Conservation (phyloP, 2,113 vertebrate genomes). For the Lucifuga dentata region DNA sequence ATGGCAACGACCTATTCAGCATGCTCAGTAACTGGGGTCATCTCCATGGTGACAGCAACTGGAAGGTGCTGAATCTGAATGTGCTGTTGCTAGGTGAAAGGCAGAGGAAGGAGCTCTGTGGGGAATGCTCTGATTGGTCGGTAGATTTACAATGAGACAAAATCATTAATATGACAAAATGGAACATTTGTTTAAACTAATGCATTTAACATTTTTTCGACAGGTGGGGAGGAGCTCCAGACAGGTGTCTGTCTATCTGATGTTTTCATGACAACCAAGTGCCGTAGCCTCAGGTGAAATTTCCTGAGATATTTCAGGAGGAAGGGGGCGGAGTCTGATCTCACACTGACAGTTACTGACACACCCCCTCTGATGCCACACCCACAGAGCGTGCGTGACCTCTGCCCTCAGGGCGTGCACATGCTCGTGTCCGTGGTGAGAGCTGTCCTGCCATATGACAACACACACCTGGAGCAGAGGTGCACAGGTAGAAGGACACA, state of each 20-base stretch:
- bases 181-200: no score
- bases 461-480: constrained; percentile 52
- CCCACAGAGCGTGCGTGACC: constrained; percentile 75
- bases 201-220: not conserved
- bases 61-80: constrained; percentile 76
- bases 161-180: no score
- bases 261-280: constrained; percentile 71
- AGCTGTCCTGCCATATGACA: constrained; percentile 77
- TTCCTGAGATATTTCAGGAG: constrained; percentile 69
- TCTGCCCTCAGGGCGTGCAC: constrained; percentile 84
- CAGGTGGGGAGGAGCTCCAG: constrained; percentile 82
- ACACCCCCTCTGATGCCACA: constrained; percentile 78
- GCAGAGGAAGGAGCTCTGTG: constrained; percentile 88
- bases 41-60: constrained; percentile 20
- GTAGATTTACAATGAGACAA: not conserved
- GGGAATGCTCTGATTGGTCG: constrained; percentile 87
- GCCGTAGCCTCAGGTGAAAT: constrained; percentile 64
- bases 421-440: constrained; percentile 82
- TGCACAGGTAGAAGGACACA: constrained; percentile 71
- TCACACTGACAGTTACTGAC: constrained; percentile 83
- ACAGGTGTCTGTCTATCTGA: constrained; percentile 59
- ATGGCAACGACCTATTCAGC: not conserved
- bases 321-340: constrained; percentile 72
- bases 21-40: not conserved
- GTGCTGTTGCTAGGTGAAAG: constrained; percentile 84